phyloP scores from a whole-genome alignment of 2,888 invertebrate species.

The Alviniconcha strummeri region DNA sequence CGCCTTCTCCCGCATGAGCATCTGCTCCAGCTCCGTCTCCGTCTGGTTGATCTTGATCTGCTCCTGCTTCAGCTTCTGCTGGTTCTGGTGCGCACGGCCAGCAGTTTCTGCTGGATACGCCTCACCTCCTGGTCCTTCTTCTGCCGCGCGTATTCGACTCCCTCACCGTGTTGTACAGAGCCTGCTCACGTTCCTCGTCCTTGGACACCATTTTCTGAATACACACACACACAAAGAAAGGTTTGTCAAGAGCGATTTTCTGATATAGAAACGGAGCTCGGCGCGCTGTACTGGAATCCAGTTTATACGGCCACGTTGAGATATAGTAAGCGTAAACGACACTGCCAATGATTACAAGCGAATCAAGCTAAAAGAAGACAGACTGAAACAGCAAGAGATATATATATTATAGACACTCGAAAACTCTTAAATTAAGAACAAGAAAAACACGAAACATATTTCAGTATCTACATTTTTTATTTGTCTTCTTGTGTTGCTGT shows the following conservation, averaged over 20 bases:
- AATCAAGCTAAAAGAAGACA: too few species aligned
- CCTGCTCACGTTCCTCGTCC: conserved; percentile 67
- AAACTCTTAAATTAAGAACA: too few species aligned
- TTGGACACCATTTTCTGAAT: conserved; percentile 69
- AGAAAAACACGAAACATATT: too few species aligned
- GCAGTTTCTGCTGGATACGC: conserved; percentile 60
- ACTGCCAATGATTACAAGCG: too few species aligned
- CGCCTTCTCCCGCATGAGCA: conserved; percentile 65
- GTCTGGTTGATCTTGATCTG: conserved; percentile 52
- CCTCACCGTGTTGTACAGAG: conserved; percentile 64
- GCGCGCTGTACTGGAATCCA: too few species aligned
- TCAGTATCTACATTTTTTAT: too few species aligned
- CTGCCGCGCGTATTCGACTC: conserved; percentile 67
- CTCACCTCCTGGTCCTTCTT: conserved; percentile 69
- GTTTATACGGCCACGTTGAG: too few species aligned
- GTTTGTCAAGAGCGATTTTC: background rate
- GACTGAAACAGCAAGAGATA: too few species aligned
- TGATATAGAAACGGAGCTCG: too few species aligned
- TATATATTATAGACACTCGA: too few species aligned
- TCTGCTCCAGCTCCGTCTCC: conserved; percentile 66
- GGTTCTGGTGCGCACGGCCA: conserved; percentile 63
- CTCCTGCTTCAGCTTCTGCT: conserved; percentile 61
- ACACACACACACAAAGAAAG: background rate
- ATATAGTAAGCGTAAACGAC: too few species aligned
- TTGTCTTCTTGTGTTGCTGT: too few species aligned